These are phyloP conservation scores for Eurois occulta DNA, from an alignment of 2,888 invertebrate genomes.

Conservation along the genomic window DNA sequence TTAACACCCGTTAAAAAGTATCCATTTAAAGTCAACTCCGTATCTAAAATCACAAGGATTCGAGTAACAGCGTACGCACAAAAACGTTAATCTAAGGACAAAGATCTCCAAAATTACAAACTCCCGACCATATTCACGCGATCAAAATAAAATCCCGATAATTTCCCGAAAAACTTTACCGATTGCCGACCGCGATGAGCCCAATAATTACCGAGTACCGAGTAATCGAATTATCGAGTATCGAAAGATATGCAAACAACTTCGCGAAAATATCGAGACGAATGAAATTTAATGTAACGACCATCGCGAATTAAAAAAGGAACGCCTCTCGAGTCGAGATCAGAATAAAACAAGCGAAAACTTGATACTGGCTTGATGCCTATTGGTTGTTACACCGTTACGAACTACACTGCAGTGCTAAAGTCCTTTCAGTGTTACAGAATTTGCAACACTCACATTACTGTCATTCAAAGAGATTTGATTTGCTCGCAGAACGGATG, in stretches of 20 bases:
- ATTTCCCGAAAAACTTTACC: slow-evolving; percentile 42
- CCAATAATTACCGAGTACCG: slow-evolving; percentile 52
- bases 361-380: slow-evolving; percentile 55
- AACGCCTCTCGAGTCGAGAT: slow-evolving; percentile 36
- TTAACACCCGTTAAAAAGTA: no score
- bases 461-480: no score
- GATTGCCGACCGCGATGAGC: slow-evolving; percentile 37
- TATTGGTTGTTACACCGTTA: slow-evolving; percentile 63
- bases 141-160: slow-evolving; percentile 46
- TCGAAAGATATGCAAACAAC: slow-evolving; percentile 72
- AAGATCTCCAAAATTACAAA: slow-evolving; percentile 20
- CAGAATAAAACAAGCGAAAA: slow-evolving; percentile 61
- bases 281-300: slow-evolving; percentile 65
- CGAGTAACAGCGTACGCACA: background rate
- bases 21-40: background rate
- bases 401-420: background rate
- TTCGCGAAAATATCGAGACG: slow-evolving; percentile 63
- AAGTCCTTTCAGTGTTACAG: no score
- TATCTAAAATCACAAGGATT: background rate
- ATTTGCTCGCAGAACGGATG: no score
- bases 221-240: slow-evolving; percentile 39
- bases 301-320: slow-evolving; percentile 60
- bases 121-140: background rate
- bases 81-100: slow-evolving; percentile 17
- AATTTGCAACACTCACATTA: no score